These are phyloP conservation scores for Eospalax fontanierii DNA, from an alignment of 2,797 vertebrate genomes.

Conservation along the genomic window DNA sequence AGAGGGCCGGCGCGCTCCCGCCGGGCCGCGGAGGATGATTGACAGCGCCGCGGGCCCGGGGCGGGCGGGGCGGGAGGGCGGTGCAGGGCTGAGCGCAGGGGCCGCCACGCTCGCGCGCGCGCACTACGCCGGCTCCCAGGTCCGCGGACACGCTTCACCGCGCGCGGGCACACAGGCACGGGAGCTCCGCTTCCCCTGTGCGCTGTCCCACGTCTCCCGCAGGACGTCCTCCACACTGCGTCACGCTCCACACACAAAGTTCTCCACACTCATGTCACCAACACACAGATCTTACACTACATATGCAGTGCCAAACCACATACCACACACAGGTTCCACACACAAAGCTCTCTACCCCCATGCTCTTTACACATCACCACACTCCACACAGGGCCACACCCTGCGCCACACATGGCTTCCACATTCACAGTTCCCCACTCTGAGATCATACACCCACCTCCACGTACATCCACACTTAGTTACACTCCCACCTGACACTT, in stretches of 20 bases:
- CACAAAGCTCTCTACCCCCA: too few relatives aligned
- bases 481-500: too few relatives aligned
- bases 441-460: not conserved
- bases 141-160: not conserved
- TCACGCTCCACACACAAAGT: not conserved
- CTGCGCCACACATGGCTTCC: too few relatives aligned
- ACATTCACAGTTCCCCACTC: not conserved
- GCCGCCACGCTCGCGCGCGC: not conserved
- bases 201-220: too few relatives aligned
- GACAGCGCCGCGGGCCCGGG: not conserved
- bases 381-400: too few relatives aligned
- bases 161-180: not conserved
- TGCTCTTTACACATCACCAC: too few relatives aligned
- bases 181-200: not conserved
- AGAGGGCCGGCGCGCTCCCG: slow-evolving; percentile 33
- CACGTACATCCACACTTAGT: not conserved
- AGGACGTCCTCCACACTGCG: not conserved
- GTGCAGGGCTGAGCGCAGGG: not conserved
- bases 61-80: not conserved
- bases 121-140: not conserved
- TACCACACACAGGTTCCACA: not conserved
- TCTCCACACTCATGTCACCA: not conserved
- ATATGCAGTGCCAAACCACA: not conserved
- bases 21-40: not conserved
- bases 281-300: too few relatives aligned